phyloP scores from a whole-genome alignment of 2,113 vertebrate genomes.

The Ellobius talpinus region DNA sequence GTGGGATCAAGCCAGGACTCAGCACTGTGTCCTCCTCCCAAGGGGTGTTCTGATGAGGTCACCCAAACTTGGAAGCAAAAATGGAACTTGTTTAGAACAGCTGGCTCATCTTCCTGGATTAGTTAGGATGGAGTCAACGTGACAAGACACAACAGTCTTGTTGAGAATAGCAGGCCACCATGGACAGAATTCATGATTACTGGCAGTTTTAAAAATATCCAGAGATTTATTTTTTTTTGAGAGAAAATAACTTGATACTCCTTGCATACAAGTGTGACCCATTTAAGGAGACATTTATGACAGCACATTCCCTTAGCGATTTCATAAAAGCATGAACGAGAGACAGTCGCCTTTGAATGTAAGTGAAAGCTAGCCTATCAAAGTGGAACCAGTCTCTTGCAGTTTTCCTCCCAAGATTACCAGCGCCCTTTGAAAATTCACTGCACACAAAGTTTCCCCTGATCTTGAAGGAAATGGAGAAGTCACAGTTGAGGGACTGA shows the following conservation, averaged over 20 bases:
- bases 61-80: conserved; percentile 54
- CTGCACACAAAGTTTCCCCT: background rate
- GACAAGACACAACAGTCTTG: conserved; percentile 45
- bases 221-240: conserved; percentile 67
- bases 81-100: conserved; percentile 65
- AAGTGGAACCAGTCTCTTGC: conserved; percentile 20
- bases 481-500: background rate
- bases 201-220: conserved; percentile 78
- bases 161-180: conserved; percentile 74
- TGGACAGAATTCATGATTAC: conserved; percentile 64
- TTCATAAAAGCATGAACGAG: conserved; percentile 29
- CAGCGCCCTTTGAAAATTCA: background rate
- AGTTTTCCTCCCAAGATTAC: conserved; percentile 39
- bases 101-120: conserved; percentile 83
- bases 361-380: conserved; percentile 21
- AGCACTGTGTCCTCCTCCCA: background rate
- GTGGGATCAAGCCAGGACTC: conserved; percentile 48
- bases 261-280: conserved; percentile 63
- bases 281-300: conserved; percentile 71
- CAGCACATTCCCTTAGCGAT: conserved; percentile 65
- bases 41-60: background rate
- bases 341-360: conserved; percentile 12
- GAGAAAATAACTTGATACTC: conserved; percentile 77
- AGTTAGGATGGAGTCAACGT: conserved; percentile 64
- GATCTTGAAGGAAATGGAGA: background rate